These are phyloP conservation scores for Nomada goodeniana DNA, from an alignment of 2,888 invertebrate species.

Conservation along the genomic window DNA sequence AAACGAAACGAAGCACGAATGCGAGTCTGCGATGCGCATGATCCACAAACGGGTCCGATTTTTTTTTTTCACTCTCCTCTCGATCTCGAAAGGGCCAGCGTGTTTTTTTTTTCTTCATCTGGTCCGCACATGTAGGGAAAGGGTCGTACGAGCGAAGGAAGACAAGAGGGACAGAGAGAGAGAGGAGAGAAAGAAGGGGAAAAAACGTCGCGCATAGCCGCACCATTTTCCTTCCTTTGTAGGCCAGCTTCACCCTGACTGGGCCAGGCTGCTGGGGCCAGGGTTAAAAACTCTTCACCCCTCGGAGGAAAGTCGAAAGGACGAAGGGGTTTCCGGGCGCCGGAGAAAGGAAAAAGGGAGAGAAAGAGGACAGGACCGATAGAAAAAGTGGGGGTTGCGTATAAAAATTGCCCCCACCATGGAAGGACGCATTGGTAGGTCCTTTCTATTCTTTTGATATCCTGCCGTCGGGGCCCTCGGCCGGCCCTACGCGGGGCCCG, in stretches of 20 bases:
- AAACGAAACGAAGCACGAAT: not conserved
- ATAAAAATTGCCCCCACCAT: conserved; percentile 79
- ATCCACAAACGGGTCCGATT: conserved; percentile 57
- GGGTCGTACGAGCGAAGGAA: conserved; percentile 26
- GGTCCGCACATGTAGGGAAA: conserved; percentile 36
- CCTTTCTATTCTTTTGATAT: conserved; percentile 84
- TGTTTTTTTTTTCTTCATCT: conserved; percentile 35
- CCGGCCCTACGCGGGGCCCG: conserved; percentile 62
- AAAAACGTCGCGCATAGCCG: conserved; percentile 14
- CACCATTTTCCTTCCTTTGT: conserved; percentile 77
- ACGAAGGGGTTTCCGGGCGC: conserved; percentile 55
- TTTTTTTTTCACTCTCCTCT: conserved; percentile 25
- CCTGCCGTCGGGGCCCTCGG: conserved; percentile 79
- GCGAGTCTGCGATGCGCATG: conserved; percentile 10
- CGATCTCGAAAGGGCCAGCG: conserved; percentile 9
- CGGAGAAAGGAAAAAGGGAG: conserved; percentile 47
- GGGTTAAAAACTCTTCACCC: conserved; percentile 78
- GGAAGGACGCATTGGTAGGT: conserved; percentile 68
- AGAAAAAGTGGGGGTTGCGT: conserved; percentile 66
- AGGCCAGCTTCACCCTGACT: conserved; percentile 39
- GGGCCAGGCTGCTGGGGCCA: conserved; percentile 46
- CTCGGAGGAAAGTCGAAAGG: conserved; percentile 67
- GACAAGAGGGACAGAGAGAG: not conserved
- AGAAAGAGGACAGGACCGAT: conserved; percentile 30
- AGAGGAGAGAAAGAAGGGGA: not conserved